Base-by-base conservation (phyloP, 1,140 invertebrate species). In the Drosophila quadrilineata region DNA sequence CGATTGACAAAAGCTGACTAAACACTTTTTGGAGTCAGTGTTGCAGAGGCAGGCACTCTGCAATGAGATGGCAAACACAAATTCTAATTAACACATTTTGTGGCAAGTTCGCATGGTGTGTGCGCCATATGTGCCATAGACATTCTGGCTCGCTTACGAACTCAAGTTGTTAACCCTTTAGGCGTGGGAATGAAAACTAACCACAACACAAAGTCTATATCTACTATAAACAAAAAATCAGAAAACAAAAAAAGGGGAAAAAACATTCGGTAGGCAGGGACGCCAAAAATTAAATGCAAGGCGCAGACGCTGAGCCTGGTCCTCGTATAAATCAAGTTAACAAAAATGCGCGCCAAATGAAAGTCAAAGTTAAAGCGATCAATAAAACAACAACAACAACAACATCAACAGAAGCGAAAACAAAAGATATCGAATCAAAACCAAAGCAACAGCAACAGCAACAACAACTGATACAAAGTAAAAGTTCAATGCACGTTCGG, bases 371-470 rank as follows among this genome's bases (percentile, higher is more conserved):
- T 38, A 41, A 43, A 56, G 50, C 75, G 71, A 79, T 82, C 76
- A 77, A 82, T 84, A 76, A 82, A 76, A 50, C 38, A 60, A 28
- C 22, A 31, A 28, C 21, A 50, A 24, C 4, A 57, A 12, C 24
- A 71, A 24, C 28, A 46, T n/a, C 45, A 38, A 45, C 57, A 22
- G 64, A 69, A 54, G n/a, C n/a, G n/a, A n/a, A n/a, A n/a, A n/a
- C n/a, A n/a, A n/a, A n/a, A n/a, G n/a, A n/a, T n/a, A 75, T 43
- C 75, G 72, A 67, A 80, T 84, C 79, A 84, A 74, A 84, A 84
- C 79, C 77, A 85, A 85, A 84, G 74, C 79, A 85, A 35, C 57
- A 36, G 28, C 9, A 35, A n/a, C 10, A 45, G 16, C 10, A 62
- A 28, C 57, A 59, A 45, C 45, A 66, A 65, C 35, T 29, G 65